Base-by-base conservation (phyloP, 2,113 vertebrate genomes). In the Puma concolor region DNA sequence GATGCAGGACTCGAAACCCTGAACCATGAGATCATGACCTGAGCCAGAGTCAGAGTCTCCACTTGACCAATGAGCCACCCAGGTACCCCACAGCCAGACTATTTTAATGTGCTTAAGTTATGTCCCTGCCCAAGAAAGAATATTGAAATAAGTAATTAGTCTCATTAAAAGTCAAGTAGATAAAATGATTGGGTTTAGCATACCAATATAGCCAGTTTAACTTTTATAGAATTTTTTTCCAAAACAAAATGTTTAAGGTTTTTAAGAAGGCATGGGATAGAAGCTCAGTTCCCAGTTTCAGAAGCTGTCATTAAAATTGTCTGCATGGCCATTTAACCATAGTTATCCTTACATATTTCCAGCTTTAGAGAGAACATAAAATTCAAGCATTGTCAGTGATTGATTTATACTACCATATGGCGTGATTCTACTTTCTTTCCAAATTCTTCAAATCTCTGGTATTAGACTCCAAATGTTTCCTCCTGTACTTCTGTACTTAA, bases 131-230 rank as follows among this genome's bases (percentile, higher is more conserved):
- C 17, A 91, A 69, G 52, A 95, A 96, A 86, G 14, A 67, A 64
- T 89, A 72, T 23, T 86, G 60, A 86, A 82, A 88, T 95, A 76
- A 95, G 16, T 67, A 93, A 81, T 63, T 91, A 7, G 21, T 64
- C 33, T 29, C 29, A 79, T 93, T 52, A 94, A 92, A 93, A 52
- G 19, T 96, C 69, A 97, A 91, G 82, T 60, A 77, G 38, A 92
- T 95, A 72, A 89, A 89, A 85, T 83, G 50, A 95, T 83, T 95
- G 16, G 66, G 10, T 83, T 89, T 90, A 89, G 12, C 33, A 92
- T 83, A 89, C 21, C 25, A 50, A 76, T 27, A 88, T 8, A 81
- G 38, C 48, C 48, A 93, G n/a, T 69, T 96, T 82, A 86, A 88
- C 81, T 91, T 85, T 72, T 72, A 72, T 44, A 77, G 33, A 54